Conservation (phyloP, 1,140 invertebrate species). For the Pseudomyrmex concolor region DNA sequence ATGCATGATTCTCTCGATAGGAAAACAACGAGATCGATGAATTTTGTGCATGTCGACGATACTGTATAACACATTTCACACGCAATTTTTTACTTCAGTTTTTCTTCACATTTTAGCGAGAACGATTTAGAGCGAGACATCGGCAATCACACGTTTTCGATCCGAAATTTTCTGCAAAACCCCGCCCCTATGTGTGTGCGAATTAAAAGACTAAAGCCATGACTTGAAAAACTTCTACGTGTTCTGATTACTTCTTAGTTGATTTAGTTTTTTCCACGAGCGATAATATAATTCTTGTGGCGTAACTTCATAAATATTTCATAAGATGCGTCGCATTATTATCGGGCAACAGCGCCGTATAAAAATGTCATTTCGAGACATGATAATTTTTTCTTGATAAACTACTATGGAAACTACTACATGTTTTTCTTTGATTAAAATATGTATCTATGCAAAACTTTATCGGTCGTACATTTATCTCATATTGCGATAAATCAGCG, state of each 20-base stretch:
- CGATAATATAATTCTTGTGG: neutral
- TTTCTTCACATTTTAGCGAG: conserved; percentile 34
- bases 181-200: too few species aligned
- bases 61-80: conserved; percentile 39
- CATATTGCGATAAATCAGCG: too few species aligned
- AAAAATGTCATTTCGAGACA: neutral
- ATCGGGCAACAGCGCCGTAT: neutral
- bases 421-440: neutral
- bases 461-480: neutral
- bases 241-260: neutral
- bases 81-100: conserved; percentile 28
- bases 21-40: conserved; percentile 55
- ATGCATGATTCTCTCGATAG: conserved; percentile 77
- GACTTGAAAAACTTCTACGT: neutral
- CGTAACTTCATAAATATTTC: conserved; percentile 1
- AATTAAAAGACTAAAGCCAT: neutral
- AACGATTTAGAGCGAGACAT: conserved; percentile 36
- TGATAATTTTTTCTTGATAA: neutral
- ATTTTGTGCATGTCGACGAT: conserved; percentile 68
- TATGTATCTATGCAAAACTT: neutral
- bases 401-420: neutral
- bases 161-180: neutral
- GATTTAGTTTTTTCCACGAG: conserved; percentile 3
- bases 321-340: neutral
- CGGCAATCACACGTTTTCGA: conserved; percentile 10